Evolutionary conservation across 2,888 invertebrate species (phyloP).

Genomic region (Rhingia campestris): DNA sequence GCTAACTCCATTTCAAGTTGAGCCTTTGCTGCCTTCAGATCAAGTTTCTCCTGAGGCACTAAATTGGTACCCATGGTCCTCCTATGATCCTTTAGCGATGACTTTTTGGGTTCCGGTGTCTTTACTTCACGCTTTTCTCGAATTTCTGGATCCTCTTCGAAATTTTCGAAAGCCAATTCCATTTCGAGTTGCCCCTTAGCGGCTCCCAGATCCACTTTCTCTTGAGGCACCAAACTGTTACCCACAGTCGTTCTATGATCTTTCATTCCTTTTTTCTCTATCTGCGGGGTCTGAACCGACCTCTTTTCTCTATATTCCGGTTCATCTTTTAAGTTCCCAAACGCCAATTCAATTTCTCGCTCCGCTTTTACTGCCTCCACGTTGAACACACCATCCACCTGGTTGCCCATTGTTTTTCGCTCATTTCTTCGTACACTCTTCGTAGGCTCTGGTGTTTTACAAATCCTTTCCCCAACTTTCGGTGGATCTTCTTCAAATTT

Average conservation of each 20-base stretch:
- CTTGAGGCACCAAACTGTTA: not conserved
- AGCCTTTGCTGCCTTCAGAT: slow-evolving; percentile 37
- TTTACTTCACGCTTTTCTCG: not conserved
- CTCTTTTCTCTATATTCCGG: slow-evolving; percentile 1
- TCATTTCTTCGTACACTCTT: not conserved
- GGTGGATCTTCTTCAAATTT: slow-evolving; percentile 51
- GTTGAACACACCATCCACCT: slow-evolving; percentile 12
- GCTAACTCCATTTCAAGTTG: slow-evolving; percentile 33
- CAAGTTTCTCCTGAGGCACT: not conserved
- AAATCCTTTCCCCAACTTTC: not conserved
- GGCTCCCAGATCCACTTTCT: slow-evolving; percentile 21
- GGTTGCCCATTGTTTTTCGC: slow-evolving; percentile 29
- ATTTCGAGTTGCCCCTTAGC: slow-evolving; percentile 28
- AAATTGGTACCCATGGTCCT: slow-evolving; percentile 36
- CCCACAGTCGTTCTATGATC: slow-evolving; percentile 2
- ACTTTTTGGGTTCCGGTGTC: slow-evolving; percentile 38
- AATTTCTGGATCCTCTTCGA: slow-evolving; percentile 34
- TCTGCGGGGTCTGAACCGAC: not conserved
- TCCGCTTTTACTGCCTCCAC: slow-evolving; percentile 27
- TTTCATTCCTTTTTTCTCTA: not conserved
- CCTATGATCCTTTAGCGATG: slow-evolving; percentile 8
- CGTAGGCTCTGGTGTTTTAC: slow-evolving; percentile 38
- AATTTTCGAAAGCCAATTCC: slow-evolving; percentile 48
- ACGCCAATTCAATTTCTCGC: slow-evolving; percentile 45
- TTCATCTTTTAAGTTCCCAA: slow-evolving; percentile 54